A percentile compares a stretch with the other conserved stretches of the same genome.
Conservation (phyloP, 2,888 invertebrate species). For the Pomacea canaliculata region DNA sequence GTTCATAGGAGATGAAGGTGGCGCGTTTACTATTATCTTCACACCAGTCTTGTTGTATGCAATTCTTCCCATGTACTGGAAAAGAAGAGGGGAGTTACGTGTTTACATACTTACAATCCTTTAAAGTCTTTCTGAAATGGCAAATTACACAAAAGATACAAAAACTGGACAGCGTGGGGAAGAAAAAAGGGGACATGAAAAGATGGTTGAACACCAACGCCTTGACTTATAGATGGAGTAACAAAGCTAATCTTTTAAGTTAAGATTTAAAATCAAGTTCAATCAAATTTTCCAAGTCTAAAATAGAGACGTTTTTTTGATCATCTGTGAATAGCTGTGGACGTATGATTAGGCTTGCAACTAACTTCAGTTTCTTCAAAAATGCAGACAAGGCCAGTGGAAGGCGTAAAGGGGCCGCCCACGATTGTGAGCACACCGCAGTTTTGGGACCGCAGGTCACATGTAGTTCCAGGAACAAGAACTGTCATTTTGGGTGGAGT, state of each 20-base stretch:
- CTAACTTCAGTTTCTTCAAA: slow-evolving; percentile 34
- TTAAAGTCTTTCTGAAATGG: too few species aligned
- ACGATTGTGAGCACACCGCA: slow-evolving; percentile 29
- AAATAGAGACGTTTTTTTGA: background rate
- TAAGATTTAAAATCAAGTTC: too few species aligned
- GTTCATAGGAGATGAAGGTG: slow-evolving; percentile 36
- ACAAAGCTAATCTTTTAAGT: too few species aligned
- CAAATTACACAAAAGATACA: background rate
- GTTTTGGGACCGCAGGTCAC: slow-evolving; percentile 26
- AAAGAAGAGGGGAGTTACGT: background rate
- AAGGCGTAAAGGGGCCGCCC: slow-evolving; percentile 35
- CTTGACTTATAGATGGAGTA: too few species aligned
- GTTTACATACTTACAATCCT: background rate
- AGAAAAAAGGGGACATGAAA: background rate
- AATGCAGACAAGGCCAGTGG: slow-evolving; percentile 30
- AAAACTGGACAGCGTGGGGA: background rate
- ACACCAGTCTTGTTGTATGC: slow-evolving; percentile 13
- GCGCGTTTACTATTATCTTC: slow-evolving; percentile 23
- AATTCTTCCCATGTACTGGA: slow-evolving; percentile 26
- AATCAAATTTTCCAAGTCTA: too few species aligned
- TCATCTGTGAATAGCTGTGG: too few species aligned
- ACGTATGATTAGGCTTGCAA: background rate
- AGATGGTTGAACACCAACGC: background rate
- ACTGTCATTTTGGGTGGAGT: slow-evolving; percentile 31
- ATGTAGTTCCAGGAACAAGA: slow-evolving; percentile 25